Evolutionary conservation across 2,888 invertebrate genomes (phyloP), one percentile per base, ranked within the genome.

Genomic region (Acanthopleura granulata): DNA sequence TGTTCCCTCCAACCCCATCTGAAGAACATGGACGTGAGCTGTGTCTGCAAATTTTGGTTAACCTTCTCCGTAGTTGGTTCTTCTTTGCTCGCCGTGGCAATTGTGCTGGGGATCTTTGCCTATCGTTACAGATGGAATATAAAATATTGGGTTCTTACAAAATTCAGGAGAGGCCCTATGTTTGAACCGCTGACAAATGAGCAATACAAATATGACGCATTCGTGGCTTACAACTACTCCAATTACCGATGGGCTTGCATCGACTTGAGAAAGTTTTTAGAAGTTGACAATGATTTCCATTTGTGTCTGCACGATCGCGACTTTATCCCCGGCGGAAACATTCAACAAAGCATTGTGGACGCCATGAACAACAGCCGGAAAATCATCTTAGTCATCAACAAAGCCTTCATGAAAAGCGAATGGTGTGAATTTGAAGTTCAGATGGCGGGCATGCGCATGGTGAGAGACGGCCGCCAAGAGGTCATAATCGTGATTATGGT

Each of bases 361-460:
- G 66, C 66, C 27, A 27, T 66, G 15, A 66, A 66, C 29, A 16
- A 22, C 22, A 66, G 66, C 25, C 29, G 22, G 22, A 66, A 66
- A 66, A 66, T 66, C 29, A 66, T 66, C 29, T 25, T 66, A 6
- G 66, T 66, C 3, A 66, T 66, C 16, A 40, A 14, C 18, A 16
- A 18, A 49, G 25, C 18, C 9, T 71, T 40, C 49, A 16, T 71
- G 49, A 18, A 18, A n/a, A n/a, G 40, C 6, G 25, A 30, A 16
- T 71, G 71, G 71, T 29, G 40, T 40, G n/a, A 40, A 18, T 71
- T 71, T 71, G 71, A 71, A 49, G 30, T 71, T n/a, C 40, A 71
- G 16, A 71, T 71, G 71, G 71, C 71, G 30, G n/a, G 71, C 30
- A 71, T 71, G 71, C 30, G 49, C 16, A 49, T 71, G 71, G n/a